phyloP scores from a whole-genome alignment of 2,888 invertebrate species.

The Agriopis marginaria region DNA sequence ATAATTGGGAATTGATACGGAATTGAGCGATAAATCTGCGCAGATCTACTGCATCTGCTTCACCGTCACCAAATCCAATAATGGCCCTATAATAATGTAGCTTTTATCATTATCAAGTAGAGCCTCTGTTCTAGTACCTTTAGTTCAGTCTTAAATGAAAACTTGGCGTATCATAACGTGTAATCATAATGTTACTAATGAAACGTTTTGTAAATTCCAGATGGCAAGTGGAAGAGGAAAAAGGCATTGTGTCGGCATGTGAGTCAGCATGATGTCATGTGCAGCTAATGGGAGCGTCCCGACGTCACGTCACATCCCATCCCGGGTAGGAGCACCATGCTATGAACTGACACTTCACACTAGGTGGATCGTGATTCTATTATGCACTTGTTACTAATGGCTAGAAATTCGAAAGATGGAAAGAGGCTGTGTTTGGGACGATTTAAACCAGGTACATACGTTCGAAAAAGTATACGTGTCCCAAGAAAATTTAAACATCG shows the following conservation, averaged over 20 bases:
- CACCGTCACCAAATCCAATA: no score
- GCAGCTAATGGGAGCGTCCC: slow-evolving; percentile 78
- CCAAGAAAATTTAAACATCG: not conserved
- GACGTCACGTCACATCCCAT: slow-evolving; percentile 67
- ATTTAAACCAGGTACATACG: not conserved
- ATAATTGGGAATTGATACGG: no score
- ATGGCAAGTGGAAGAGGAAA: slow-evolving; percentile 57
- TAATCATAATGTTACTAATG: slow-evolving; percentile 34
- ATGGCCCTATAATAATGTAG: no score
- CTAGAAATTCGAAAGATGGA: no score
- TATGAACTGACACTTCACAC: not conserved
- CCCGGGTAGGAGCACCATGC: slow-evolving; percentile 51
- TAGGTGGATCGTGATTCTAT: no score
- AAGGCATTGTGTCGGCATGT: slow-evolving; percentile 58
- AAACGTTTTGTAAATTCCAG: slow-evolving; percentile 62
- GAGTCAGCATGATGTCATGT: slow-evolving; percentile 83
- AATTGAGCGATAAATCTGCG: no score
- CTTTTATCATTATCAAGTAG: no score
- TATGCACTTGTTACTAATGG: no score
- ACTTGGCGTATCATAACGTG: not conserved
- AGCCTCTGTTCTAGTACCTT: no score
- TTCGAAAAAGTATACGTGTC: not conserved
- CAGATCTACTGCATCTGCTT: no score
- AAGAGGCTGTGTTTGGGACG: not conserved
- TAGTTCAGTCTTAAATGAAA: no score